Base-by-base conservation (phyloP, 2,113 vertebrate species). In the Engystomops pustulosus region DNA sequence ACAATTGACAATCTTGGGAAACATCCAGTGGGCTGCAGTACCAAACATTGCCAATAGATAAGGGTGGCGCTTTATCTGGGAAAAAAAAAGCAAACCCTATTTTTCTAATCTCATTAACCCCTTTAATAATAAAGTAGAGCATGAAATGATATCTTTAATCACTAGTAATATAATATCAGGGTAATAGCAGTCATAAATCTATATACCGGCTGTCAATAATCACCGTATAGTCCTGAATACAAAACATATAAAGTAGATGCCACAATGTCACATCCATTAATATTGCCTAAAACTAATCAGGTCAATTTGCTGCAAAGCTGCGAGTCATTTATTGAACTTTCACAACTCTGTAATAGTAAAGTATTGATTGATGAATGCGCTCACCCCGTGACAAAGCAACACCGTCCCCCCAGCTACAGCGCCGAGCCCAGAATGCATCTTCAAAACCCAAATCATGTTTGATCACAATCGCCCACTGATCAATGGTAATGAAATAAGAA, bases 251-350 rank as follows among this genome's bases (percentile, higher is more conserved):
- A 74, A 74, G 45, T 49, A 49, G 70, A 51, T 51, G 49, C 23
- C 30, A 27, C 15, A 74, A 30, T 30, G 62, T 20, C 62, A 18
- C 71, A 74, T 30, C 45, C 44, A 74, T 49, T 74, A 41, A 74
- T 74, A 74, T 32, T 32, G 44, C 44, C 45, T 30, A 45, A 74
- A 74, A 74, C 44, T 49, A 74, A 49, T 74, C 44, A 49, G 44
- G 30, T 30, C 25, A 32, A 74, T 30, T 51, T 45, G 14, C 71
- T 74, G 44, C 15, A 74, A 74, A 30, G 25, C 47, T 49, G 44
- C 49, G 32, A 20, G 62, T 74, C 30, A 74, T 74, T 74, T 74
- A 74, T 30, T 74, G 71, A 74, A 30, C 71, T 47, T 74, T 27
- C 44, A 17, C 41, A 17, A 27, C 23, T 74, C 70, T 74, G 23